Conservation (phyloP, 2,888 invertebrate species). For the Andrena minutula region DNA sequence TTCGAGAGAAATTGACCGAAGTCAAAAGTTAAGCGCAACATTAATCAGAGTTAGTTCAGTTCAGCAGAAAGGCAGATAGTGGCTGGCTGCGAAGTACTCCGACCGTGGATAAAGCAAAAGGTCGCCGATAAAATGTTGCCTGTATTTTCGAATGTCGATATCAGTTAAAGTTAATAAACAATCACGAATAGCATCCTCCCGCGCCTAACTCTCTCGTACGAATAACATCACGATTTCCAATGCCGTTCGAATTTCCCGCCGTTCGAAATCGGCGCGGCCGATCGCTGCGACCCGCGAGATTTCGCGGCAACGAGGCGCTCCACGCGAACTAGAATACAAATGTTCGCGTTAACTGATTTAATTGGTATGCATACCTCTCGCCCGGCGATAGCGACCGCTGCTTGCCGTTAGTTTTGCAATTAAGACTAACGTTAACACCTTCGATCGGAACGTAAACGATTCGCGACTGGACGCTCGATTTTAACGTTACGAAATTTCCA, state of each 20-base stretch:
- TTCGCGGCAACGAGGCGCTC: slow-evolving; percentile 16
- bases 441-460: background rate
- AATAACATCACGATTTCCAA: slow-evolving; percentile 18
- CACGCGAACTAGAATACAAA: slow-evolving; percentile 35
- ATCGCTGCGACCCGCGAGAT: slow-evolving; percentile 12
- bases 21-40: slow-evolving; percentile 15
- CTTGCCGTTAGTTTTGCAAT: slow-evolving; percentile 43
- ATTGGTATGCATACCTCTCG: slow-evolving; percentile 26
- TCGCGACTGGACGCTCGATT: background rate
- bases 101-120: slow-evolving; percentile 60
- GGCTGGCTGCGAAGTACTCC: slow-evolving; percentile 35
- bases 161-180: slow-evolving; percentile 45
- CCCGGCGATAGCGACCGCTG: slow-evolving; percentile 13
- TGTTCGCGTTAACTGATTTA: slow-evolving; percentile 32
- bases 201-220: background rate
- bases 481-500: slow-evolving; percentile 2
- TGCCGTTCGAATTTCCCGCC: background rate
- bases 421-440: slow-evolving; percentile 17
- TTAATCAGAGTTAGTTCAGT: slow-evolving; percentile 26
- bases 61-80: slow-evolving; percentile 45
- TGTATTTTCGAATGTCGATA: slow-evolving; percentile 43
- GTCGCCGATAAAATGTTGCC: slow-evolving; percentile 59
- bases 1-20: background rate
- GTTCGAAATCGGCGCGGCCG: slow-evolving; percentile 1
- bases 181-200: slow-evolving; percentile 1